These are phyloP conservation scores for Xiphophorus couchianus DNA, from an alignment of 2,113 vertebrate species.

Conservation along the genomic window DNA sequence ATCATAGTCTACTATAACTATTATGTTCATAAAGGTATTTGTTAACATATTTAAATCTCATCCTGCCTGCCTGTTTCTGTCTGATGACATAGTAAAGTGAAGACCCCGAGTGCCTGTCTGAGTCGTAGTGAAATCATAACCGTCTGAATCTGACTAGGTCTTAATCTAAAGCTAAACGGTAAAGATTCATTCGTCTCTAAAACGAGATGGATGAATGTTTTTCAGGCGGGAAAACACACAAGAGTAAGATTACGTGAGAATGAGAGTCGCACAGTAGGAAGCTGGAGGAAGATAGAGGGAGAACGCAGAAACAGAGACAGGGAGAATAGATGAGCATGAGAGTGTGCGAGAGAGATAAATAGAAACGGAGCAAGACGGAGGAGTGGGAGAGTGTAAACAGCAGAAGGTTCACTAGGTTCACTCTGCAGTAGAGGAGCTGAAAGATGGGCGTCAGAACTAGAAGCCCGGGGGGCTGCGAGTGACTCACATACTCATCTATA, in stretches of 20 bases:
- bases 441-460: constrained; percentile 75
- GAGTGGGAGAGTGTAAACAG: constrained; percentile 74
- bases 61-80: constrained; percentile 26
- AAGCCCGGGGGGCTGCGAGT: constrained; percentile 71
- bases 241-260: constrained; percentile 61
- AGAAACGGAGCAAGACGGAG: constrained; percentile 62
- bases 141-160: constrained; percentile 62
- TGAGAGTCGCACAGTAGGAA: constrained; percentile 60
- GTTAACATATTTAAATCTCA: background rate
- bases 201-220: constrained; percentile 35
- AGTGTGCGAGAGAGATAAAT: constrained; percentile 69
- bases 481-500: constrained; percentile 75
- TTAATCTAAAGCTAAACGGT: constrained; percentile 55
- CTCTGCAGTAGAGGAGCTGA: constrained; percentile 71
- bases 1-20: background rate
- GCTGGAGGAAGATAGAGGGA: constrained; percentile 55
- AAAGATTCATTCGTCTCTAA: constrained; percentile 28
- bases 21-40: background rate
- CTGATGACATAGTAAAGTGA: background rate
- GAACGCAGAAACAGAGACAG: constrained; percentile 42
- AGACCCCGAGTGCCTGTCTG: constrained; percentile 42
- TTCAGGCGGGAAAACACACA: constrained; percentile 51
- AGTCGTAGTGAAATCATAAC: constrained; percentile 24
- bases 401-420: constrained; percentile 78
- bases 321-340: constrained; percentile 63